Conservation (phyloP, 2,113 vertebrate species). For the Sakesphorus luctuosus region DNA sequence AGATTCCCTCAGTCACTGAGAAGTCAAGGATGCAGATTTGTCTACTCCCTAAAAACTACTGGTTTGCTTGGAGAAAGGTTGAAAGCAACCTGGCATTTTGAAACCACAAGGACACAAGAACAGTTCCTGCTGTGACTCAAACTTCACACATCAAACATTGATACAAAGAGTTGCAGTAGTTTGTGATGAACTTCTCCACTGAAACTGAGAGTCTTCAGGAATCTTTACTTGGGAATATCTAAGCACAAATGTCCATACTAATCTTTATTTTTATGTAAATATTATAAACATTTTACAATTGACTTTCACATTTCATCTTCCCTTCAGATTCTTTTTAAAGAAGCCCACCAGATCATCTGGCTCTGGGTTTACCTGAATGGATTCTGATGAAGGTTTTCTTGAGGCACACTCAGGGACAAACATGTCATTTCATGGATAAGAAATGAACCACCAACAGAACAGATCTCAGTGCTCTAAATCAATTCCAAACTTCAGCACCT, state of each 20-base stretch:
- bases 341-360: not conserved
- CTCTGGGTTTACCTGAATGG: not conserved
- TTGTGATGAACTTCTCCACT: not conserved
- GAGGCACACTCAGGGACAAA: not conserved
- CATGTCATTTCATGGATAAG: not conserved
- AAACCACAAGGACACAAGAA: not conserved
- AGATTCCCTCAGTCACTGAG: not conserved
- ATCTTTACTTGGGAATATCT: not conserved
- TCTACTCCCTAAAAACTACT: not conserved
- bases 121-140: not conserved
- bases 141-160: not conserved
- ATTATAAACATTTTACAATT: not conserved
- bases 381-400: not conserved
- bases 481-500: conserved; percentile 1
- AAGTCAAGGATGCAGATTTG: not conserved
- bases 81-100: not conserved
- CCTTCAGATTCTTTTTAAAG: not conserved
- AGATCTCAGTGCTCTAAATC: not conserved
- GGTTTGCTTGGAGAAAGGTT: not conserved
- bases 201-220: not conserved
- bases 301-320: not conserved
- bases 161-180: not conserved
- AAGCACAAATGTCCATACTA: not conserved
- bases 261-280: not conserved
- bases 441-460: not conserved